phyloP scores from a whole-genome alignment of 1,140 invertebrate genomes.

The Reticulitermes speratus region DNA sequence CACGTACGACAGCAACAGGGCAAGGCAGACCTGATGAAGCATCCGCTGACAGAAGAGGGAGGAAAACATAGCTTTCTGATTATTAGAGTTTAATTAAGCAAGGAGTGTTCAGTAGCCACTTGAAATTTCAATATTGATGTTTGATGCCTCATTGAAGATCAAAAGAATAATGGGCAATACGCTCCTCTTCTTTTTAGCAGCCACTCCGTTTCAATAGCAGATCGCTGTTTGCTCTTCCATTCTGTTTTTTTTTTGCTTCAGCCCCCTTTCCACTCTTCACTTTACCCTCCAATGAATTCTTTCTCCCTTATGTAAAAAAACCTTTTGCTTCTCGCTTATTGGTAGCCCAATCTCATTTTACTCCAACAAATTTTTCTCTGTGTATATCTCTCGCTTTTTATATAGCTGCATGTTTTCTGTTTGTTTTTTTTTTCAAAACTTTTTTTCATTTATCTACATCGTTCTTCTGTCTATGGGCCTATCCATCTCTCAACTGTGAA shows the following conservation, averaged over 20 bases:
- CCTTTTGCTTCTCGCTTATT: conserved; percentile 14
- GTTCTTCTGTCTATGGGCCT: conserved; percentile 5
- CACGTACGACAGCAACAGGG: neutral
- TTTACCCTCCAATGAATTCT: conserved; percentile 5
- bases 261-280: neutral
- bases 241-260: neutral
- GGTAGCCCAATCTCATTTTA: conserved; percentile 18
- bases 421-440: conserved; percentile 17
- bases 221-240: conserved; percentile 9
- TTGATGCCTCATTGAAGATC: conserved; percentile 36
- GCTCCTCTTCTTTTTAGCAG: neutral
- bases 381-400: neutral
- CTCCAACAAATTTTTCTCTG: conserved; percentile 12
- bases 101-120: conserved; percentile 35
- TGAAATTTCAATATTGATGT: conserved; percentile 37
- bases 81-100: conserved; percentile 37
- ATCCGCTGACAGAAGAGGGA: neutral
- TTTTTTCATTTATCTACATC: conserved; percentile 19
- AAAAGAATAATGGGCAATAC: conserved; percentile 35
- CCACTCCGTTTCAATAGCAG: conserved; percentile 1
- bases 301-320: conserved; percentile 17
- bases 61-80: conserved; percentile 15
- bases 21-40: neutral
- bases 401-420: conserved; percentile 16
- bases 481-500: conserved; percentile 15